A percentile compares a stretch with the other conserved stretches of the same genome.
Conservation (phyloP, 1,140 invertebrate genomes). For the Drosophila bocqueti region DNA sequence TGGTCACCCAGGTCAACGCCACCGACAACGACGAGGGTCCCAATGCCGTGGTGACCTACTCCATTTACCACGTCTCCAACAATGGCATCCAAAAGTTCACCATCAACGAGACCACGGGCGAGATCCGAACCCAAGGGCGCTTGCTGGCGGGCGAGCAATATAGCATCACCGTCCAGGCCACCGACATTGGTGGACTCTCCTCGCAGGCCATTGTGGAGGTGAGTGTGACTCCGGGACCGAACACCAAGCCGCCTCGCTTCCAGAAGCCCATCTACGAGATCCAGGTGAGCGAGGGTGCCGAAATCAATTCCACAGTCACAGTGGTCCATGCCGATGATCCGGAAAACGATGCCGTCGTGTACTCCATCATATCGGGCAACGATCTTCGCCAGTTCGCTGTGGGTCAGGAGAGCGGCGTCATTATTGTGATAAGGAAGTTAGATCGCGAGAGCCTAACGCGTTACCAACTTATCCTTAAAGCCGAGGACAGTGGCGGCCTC, state of each 20-base stretch:
- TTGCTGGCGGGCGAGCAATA: conserved; percentile 94
- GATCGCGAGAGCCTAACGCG: conserved; percentile 94
- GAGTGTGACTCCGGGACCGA: conserved; percentile 92
- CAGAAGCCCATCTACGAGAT: conserved; percentile 92
- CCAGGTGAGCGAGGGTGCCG: conserved; percentile 94
- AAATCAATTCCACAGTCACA: conserved; percentile 93
- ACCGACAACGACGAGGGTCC: conserved; percentile 94
- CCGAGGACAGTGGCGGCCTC: conserved; percentile 93
- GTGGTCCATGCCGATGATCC: conserved; percentile 93
- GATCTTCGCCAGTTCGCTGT: conserved; percentile 94
- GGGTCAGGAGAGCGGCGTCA: conserved; percentile 92
- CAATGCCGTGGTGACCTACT: conserved; percentile 93
- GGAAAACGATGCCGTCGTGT: conserved; percentile 94
- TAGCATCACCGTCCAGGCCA: conserved; percentile 93
- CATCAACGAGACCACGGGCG: conserved; percentile 92
- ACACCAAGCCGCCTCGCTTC: conserved; percentile 93
- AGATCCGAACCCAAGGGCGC: conserved; percentile 91
- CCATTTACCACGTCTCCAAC: conserved; percentile 95
- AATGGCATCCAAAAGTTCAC: conserved; percentile 94
- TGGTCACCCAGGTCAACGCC: conserved; percentile 92
- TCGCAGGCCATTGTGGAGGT: conserved; percentile 94
- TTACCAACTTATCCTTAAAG: conserved; percentile 93
- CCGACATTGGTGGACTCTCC: conserved; percentile 89
- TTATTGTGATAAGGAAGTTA: conserved; percentile 92
- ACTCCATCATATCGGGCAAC: conserved; percentile 94